phyloP scores from a whole-genome alignment of 2,113 vertebrate species.

The Leptodactylus fuscus region DNA sequence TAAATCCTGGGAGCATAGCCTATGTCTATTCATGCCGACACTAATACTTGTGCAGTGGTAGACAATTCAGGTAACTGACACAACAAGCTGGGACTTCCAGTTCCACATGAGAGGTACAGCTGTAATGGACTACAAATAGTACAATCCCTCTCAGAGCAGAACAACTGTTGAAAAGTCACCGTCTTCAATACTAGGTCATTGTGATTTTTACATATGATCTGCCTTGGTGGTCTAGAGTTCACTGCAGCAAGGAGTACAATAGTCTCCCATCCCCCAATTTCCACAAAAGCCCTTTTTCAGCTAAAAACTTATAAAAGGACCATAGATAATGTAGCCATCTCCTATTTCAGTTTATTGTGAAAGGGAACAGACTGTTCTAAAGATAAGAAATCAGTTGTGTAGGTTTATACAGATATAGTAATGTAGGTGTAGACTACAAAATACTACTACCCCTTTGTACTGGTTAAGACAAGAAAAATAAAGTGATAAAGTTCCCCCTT shows the following conservation, averaged over 20 bases:
- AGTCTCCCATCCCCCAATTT: background rate
- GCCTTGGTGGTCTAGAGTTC: constrained; percentile 1
- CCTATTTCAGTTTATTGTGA: background rate
- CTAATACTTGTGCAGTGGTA: background rate
- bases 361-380: background rate
- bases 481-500: background rate
- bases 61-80: background rate
- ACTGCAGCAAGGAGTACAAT: background rate
- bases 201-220: background rate
- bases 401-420: background rate
- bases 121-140: background rate
- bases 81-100: background rate
- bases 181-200: background rate
- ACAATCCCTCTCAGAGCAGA: background rate
- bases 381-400: background rate
- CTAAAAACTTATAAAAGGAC: background rate
- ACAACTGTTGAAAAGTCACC: background rate
- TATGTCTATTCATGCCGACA: background rate
- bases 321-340: background rate
- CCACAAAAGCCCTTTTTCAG: background rate
- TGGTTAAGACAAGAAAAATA: background rate
- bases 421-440: background rate
- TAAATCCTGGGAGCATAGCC: background rate
- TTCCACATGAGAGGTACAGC: background rate
- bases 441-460: background rate